Evolutionary conservation across 2,113 vertebrate species (phyloP).

Genomic region (Chlamydotis undulata): DNA sequence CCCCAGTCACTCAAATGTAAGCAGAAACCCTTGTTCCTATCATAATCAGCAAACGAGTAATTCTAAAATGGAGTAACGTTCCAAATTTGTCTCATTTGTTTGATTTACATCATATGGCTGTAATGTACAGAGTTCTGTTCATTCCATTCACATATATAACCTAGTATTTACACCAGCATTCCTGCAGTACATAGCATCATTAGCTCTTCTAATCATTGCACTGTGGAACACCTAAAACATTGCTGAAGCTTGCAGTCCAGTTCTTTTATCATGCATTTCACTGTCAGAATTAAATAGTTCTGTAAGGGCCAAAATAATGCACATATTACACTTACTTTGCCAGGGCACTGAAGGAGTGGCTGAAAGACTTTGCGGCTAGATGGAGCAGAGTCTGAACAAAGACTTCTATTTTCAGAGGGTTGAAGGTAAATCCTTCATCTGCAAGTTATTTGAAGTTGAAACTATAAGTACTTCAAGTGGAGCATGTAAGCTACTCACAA

Average conservation of each 20-base stretch:
- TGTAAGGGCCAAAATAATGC: neutral
- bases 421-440: slow-evolving; percentile 96
- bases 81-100: neutral
- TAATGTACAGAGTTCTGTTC: neutral
- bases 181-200: neutral
- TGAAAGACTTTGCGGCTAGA: slow-evolving; percentile 95
- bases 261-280: neutral
- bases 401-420: slow-evolving; percentile 96
- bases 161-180: neutral
- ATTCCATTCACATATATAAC: neutral
- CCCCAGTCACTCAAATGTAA: neutral
- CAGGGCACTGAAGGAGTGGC: slow-evolving; percentile 97
- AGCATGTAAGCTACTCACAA: neutral
- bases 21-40: neutral
- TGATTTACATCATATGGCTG: neutral
- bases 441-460: slow-evolving; percentile 57
- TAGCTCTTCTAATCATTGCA: neutral
- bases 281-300: neutral
- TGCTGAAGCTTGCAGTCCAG: neutral
- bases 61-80: neutral
- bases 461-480: neutral
- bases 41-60: neutral
- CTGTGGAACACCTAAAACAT: neutral
- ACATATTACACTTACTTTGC: slow-evolving; percentile 87
- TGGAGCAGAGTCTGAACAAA: slow-evolving; percentile 95